A percentile compares a stretch with the other conserved stretches of the same genome.
phyloP scores from a whole-genome alignment of 2,113 vertebrate genomes.

The Entomyzon cyanotis region DNA sequence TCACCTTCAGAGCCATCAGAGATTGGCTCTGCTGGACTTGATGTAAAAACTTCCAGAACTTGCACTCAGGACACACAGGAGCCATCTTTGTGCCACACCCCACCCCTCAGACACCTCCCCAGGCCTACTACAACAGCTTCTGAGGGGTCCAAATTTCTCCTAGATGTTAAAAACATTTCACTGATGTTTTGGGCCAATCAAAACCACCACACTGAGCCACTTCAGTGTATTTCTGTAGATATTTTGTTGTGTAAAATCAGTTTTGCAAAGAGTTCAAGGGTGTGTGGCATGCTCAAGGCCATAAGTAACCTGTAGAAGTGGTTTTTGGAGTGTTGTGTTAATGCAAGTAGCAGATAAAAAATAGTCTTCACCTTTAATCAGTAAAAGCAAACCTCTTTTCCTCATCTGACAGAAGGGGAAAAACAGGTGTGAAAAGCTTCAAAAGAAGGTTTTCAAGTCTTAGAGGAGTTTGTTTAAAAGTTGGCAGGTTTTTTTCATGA shows the following conservation, averaged over 20 bases:
- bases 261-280: neutral
- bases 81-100: too few relatives aligned
- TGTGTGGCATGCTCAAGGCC: neutral
- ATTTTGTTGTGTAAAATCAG: neutral
- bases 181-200: too few relatives aligned
- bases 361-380: neutral
- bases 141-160: too few relatives aligned
- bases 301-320: neutral
- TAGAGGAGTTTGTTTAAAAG: neutral
- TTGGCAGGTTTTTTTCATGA: neutral
- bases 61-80: too few relatives aligned
- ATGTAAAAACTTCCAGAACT: too few relatives aligned
- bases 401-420: neutral
- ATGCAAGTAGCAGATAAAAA: neutral
- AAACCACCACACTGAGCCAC: too few relatives aligned
- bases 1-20: too few relatives aligned
- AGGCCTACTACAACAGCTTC: too few relatives aligned
- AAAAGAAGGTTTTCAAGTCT: neutral
- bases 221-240: neutral
- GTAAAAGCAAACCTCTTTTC: neutral
- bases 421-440: neutral
- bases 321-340: neutral
- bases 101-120: too few relatives aligned
- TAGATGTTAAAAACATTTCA: too few relatives aligned
- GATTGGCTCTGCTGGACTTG: too few relatives aligned